Conservation (phyloP, 2,888 invertebrate genomes). For the Drosophila gaucha region DNA sequence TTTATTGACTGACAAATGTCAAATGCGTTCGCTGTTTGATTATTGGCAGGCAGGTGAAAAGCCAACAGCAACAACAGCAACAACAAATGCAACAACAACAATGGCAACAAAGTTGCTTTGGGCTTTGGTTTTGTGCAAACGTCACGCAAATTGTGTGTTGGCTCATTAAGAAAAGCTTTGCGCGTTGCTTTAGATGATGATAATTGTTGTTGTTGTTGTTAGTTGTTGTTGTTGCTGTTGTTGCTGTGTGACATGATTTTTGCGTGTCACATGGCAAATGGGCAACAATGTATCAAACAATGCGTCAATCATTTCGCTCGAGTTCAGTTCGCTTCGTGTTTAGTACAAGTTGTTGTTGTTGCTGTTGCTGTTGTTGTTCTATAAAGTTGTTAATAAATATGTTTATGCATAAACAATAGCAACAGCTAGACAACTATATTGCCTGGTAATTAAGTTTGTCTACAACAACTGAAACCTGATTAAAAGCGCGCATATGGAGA, state of each 20-base stretch:
- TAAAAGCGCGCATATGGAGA: slow-evolving; percentile 46
- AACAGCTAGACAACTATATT: slow-evolving; percentile 49
- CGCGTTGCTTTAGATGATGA: slow-evolving; percentile 59
- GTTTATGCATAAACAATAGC: slow-evolving; percentile 63
- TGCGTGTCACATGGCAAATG: slow-evolving; percentile 70
- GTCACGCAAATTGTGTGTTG: slow-evolving; percentile 83
- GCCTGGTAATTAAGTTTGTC: slow-evolving; percentile 54
- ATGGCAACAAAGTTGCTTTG: slow-evolving; percentile 29
- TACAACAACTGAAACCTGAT: slow-evolving; percentile 33
- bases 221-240: slow-evolving; percentile 26
- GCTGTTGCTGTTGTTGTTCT: slow-evolving; percentile 20
- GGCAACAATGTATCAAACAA: slow-evolving; percentile 62
- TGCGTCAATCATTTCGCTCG: slow-evolving; percentile 60
- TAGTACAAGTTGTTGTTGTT: slow-evolving; percentile 7
- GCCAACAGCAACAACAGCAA: slow-evolving; percentile 9
- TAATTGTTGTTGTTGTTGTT: slow-evolving; percentile 38
- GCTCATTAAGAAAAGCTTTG: slow-evolving; percentile 71
- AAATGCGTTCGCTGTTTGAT: slow-evolving; percentile 55
- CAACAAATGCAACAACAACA: neutral
- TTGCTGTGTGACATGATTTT: slow-evolving; percentile 62
- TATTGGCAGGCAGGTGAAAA: slow-evolving; percentile 40
- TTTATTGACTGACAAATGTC: slow-evolving; percentile 76
- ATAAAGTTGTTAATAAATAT: slow-evolving; percentile 64
- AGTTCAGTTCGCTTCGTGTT: slow-evolving; percentile 34
- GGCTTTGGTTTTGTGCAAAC: slow-evolving; percentile 41